phyloP scores from a whole-genome alignment of 2,888 invertebrate genomes.

The Margaritifera margaritifera region DNA sequence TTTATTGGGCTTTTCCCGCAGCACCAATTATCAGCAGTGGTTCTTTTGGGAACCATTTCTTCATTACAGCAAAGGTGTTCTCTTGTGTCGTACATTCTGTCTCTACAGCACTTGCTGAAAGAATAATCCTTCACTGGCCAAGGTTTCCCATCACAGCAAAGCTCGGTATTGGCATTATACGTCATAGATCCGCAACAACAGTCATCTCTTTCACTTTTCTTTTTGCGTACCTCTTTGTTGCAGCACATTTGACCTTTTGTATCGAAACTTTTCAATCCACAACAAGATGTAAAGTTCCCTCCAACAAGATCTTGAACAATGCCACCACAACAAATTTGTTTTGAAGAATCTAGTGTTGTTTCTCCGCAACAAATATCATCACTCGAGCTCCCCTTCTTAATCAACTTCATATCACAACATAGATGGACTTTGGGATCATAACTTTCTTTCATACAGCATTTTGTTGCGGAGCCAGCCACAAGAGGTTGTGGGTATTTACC shows the following conservation, averaged over 20 bases:
- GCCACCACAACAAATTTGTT: slow-evolving; percentile 27
- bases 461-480: slow-evolving; percentile 8
- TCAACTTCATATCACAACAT: slow-evolving; percentile 22
- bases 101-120: slow-evolving; percentile 22
- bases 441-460: slow-evolving; percentile 25
- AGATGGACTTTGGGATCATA: slow-evolving; percentile 19
- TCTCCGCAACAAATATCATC: slow-evolving; percentile 32
- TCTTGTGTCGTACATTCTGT: slow-evolving; percentile 18
- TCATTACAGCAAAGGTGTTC: slow-evolving; percentile 24
- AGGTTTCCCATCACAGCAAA: slow-evolving; percentile 29
- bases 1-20: slow-evolving; percentile 35
- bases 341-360: slow-evolving; percentile 21
- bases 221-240: slow-evolving; percentile 16
- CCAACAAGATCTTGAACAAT: slow-evolving; percentile 4
- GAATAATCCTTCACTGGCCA: slow-evolving; percentile 23
- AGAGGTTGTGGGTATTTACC: slow-evolving; percentile 14
- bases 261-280: slow-evolving; percentile 29
- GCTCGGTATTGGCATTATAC: slow-evolving; percentile 19
- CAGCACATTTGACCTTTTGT: slow-evolving; percentile 27
- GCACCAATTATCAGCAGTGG: slow-evolving; percentile 26
- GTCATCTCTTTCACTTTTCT: slow-evolving; percentile 22
- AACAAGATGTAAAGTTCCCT: slow-evolving; percentile 19
- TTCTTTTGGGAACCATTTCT: slow-evolving; percentile 17
- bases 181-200: slow-evolving; percentile 35
- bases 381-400: slow-evolving; percentile 14